These are phyloP conservation scores for Tupiocoris notatus DNA, from an alignment of 2,888 invertebrate species.

Conservation along the genomic window DNA sequence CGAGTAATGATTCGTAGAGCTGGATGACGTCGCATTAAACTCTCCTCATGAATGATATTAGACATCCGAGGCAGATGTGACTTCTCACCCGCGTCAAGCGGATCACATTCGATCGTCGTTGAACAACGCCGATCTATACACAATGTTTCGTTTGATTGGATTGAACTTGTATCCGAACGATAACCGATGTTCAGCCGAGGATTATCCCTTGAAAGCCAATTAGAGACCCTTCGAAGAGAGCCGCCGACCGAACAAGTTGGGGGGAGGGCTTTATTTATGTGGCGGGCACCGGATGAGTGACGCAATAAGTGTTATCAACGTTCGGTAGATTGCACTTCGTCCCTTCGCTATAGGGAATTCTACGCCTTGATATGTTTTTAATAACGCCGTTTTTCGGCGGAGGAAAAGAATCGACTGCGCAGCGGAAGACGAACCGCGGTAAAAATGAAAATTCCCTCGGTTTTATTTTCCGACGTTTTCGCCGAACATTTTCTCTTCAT, in stretches of 20 bases:
- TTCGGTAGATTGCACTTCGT: slow-evolving; percentile 40
- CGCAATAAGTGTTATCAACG: slow-evolving; percentile 45
- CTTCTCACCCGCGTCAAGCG: background rate
- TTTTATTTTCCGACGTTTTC: too few species aligned
- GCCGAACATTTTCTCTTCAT: too few species aligned
- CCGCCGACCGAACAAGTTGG: slow-evolving; percentile 43
- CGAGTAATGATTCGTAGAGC: too few species aligned
- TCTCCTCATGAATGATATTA: background rate
- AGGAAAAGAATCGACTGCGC: too few species aligned
- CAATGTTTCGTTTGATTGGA: slow-evolving; percentile 10
- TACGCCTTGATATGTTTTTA: slow-evolving; percentile 42
- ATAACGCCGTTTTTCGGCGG: slow-evolving; percentile 27
- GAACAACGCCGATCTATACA: background rate
- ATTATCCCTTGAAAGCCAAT: slow-evolving; percentile 44
- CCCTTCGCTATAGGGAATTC: slow-evolving; percentile 17
- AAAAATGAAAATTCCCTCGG: too few species aligned
- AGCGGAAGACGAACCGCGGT: too few species aligned
- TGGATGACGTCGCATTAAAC: too few species aligned
- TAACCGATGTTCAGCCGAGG: slow-evolving; percentile 44
- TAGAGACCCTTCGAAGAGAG: slow-evolving; percentile 40
- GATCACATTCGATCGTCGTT: background rate
- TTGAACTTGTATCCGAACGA: slow-evolving; percentile 15
- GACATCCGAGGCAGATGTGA: background rate
- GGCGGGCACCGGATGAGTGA: slow-evolving; percentile 27
- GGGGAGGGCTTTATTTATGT: slow-evolving; percentile 42